phyloP scores from a whole-genome alignment of 2,888 invertebrate species.

The Caenorhabditis sp. region DNA sequence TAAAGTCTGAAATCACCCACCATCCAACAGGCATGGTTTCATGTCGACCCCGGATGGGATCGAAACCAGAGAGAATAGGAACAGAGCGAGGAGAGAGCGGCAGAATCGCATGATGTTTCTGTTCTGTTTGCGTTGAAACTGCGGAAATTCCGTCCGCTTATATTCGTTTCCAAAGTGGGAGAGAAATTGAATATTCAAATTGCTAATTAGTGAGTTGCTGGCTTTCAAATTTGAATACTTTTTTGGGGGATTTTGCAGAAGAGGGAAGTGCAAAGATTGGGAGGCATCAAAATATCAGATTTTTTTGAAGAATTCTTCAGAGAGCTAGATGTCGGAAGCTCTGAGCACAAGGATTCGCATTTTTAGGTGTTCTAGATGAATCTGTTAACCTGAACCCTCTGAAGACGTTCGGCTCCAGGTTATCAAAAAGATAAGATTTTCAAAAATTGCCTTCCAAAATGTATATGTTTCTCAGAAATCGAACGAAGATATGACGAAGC shows the following conservation, averaged over 20 bases:
- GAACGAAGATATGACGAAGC: too few relatives aligned
- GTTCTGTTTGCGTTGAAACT: neutral
- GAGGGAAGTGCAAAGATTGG: neutral
- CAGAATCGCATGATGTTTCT: constrained; percentile 3
- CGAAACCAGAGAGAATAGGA: neutral
- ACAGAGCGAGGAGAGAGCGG: neutral
- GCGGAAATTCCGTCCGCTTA: neutral
- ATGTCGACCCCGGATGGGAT: constrained; percentile 1
- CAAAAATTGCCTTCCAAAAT: too few relatives aligned
- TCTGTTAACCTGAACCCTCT: too few relatives aligned
- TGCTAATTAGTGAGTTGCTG: constrained; percentile 9
- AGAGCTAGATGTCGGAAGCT: too few relatives aligned
- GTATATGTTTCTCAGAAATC: too few relatives aligned
- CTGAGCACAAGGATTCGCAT: too few relatives aligned
- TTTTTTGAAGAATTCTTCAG: neutral
- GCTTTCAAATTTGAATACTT: constrained; percentile 5
- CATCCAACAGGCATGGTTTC: neutral
- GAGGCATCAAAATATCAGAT: constrained; percentile 5
- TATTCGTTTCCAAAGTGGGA: neutral
- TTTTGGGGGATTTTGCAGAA: neutral
- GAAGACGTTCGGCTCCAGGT: too few relatives aligned
- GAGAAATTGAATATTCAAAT: constrained; percentile 7
- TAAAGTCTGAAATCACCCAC: neutral
- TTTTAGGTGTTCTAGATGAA: too few relatives aligned
- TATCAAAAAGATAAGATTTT: too few relatives aligned